Conservation (phyloP, 2,797 vertebrate genomes). For the Chanos chanos region DNA sequence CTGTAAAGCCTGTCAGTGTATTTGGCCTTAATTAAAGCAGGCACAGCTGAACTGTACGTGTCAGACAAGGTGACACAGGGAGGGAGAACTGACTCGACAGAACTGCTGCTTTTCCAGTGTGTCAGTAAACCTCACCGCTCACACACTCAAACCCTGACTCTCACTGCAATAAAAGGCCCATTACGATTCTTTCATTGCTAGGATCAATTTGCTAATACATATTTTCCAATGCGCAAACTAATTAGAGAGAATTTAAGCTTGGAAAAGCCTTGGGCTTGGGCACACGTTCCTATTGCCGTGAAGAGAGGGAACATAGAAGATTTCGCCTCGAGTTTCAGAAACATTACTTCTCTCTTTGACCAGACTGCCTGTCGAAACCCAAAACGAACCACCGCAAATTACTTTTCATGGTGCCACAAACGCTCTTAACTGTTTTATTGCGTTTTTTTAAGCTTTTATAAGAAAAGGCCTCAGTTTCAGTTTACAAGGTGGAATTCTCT, state of each 20-base stretch:
- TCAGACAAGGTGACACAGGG: conserved; percentile 55
- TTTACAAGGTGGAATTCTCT: too few species aligned
- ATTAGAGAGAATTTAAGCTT: conserved; percentile 53
- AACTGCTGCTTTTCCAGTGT: conserved; percentile 50
- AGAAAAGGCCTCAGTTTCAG: too few species aligned
- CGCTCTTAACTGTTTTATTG: too few species aligned
- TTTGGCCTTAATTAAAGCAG: conserved; percentile 73
- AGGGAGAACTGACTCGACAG: conserved; percentile 60
- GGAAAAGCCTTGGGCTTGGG: conserved; percentile 8
- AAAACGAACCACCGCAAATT: too few species aligned
- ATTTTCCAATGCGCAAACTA: conserved; percentile 53
- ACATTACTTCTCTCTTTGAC: too few species aligned
- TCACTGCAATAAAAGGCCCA: conserved; percentile 55
- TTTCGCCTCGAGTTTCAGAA: too few species aligned
- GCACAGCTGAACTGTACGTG: conserved; percentile 67
- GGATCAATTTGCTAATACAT: conserved; percentile 63
- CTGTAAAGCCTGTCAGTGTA: conserved; percentile 61
- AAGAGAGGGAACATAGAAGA: conserved; percentile 7
- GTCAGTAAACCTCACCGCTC: conserved; percentile 48
- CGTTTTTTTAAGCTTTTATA: too few species aligned
- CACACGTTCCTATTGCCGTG: neutral
- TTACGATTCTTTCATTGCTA: conserved; percentile 59
- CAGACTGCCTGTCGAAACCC: too few species aligned
- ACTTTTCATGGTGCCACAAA: too few species aligned
- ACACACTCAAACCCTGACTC: conserved; percentile 39